Percentiles rank a stretch among this genome's conserved stretches.
Conservation (phyloP, 2,797 vertebrate species). For the Natrix natrix region DNA sequence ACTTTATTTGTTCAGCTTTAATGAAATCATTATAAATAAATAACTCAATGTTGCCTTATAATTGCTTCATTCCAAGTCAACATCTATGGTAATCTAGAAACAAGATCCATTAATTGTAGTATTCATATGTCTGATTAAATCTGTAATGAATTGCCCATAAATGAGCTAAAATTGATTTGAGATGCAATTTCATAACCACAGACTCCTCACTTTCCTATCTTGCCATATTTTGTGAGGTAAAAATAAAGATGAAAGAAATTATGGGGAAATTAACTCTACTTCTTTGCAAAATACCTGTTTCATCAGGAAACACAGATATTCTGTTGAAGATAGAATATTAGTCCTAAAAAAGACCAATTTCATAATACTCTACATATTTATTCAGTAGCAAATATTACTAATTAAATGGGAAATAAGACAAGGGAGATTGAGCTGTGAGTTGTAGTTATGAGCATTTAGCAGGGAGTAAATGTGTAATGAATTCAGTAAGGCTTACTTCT, state of each 20-base stretch:
- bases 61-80: background rate
- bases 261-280: background rate
- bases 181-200: background rate
- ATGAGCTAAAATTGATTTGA: background rate
- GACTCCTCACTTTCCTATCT: background rate
- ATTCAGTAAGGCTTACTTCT: background rate
- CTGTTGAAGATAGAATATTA: background rate
- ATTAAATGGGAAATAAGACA: background rate
- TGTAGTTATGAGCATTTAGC: background rate
- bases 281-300: background rate
- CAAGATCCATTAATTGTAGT: background rate
- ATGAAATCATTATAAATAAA: background rate
- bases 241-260: background rate
- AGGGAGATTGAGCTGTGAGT: background rate
- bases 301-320: background rate
- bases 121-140: background rate
- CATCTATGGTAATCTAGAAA: background rate
- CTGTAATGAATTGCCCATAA: background rate
- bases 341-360: background rate
- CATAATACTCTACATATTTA: background rate
- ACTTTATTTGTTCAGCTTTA: background rate
- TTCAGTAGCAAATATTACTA: background rate
- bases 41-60: constrained; percentile 1
- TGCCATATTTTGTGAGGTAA: background rate
- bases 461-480: background rate